Conservation (phyloP, 2,888 invertebrate genomes). For the Teinopalpus imperialis region DNA sequence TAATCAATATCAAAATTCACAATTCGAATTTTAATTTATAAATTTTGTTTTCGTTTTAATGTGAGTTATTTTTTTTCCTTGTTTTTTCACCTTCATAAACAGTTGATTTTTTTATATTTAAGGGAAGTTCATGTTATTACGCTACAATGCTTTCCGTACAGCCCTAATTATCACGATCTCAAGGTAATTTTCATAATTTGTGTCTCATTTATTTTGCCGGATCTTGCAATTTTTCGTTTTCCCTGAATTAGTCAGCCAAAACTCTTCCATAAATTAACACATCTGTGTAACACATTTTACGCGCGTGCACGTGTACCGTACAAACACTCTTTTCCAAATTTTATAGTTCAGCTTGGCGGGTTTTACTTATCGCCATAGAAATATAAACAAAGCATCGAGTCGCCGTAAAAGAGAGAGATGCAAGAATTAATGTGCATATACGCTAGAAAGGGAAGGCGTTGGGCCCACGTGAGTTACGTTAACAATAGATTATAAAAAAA, state of each 20-base stretch:
- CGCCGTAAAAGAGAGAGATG: constrained; percentile 45
- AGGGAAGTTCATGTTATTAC: too few relatives aligned
- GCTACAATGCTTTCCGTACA: too few relatives aligned
- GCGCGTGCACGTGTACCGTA: constrained; percentile 45
- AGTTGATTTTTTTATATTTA: too few relatives aligned
- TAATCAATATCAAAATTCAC: too few relatives aligned
- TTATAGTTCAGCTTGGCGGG: constrained; percentile 43
- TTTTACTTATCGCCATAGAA: constrained; percentile 56
- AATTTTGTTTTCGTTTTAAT: too few relatives aligned
- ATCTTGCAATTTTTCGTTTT: background rate
- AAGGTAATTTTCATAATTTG: too few relatives aligned
- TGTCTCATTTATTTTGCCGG: too few relatives aligned
- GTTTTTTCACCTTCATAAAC: too few relatives aligned
- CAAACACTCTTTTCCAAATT: constrained; percentile 43
- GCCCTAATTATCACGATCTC: too few relatives aligned
- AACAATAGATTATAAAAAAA: constrained; percentile 75
- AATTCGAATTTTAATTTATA: too few relatives aligned
- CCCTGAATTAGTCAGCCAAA: constrained; percentile 4
- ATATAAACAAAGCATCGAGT: constrained; percentile 66
- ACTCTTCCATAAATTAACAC: constrained; percentile 32
- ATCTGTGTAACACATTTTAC: constrained; percentile 47
- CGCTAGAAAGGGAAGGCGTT: constrained; percentile 52
- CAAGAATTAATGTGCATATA: constrained; percentile 33
- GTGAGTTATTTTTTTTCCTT: too few relatives aligned
- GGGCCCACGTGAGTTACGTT: constrained; percentile 71